These are phyloP conservation scores for Paracentrotus lividus DNA, from an alignment of 53 echinoderm and acorn worm species.

Conservation along the genomic window DNA sequence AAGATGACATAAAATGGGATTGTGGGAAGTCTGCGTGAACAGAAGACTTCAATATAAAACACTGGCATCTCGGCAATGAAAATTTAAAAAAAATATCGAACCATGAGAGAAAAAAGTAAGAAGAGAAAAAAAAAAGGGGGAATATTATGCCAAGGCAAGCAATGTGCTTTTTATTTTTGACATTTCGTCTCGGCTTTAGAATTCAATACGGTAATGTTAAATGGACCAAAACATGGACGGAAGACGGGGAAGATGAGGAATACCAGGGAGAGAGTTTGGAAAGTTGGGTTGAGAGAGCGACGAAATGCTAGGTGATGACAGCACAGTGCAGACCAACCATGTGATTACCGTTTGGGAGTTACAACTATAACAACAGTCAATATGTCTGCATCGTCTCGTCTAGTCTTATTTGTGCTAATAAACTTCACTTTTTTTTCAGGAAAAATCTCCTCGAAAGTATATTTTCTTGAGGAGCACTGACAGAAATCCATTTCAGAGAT, in stretches of 20 bases:
- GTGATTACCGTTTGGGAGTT: slow-evolving; percentile 34
- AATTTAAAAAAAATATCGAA: neutral
- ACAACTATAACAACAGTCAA: slow-evolving; percentile 17
- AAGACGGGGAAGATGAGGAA: neutral
- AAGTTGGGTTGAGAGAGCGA: slow-evolving; percentile 46
- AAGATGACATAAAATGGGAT: neutral
- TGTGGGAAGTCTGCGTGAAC: neutral
- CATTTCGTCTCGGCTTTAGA: neutral
- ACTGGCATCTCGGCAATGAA: neutral
- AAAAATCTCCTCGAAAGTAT: neutral
- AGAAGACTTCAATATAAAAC: neutral
- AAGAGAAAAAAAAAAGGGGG: neutral
- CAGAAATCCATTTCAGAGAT: neutral
- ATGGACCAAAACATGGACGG: slow-evolving; percentile 24
- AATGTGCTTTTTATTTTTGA: neutral
- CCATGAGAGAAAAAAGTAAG: too few relatives aligned
- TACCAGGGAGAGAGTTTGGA: neutral
- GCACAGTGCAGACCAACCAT: neutral
- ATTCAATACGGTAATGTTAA: neutral
- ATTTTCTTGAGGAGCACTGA: neutral
- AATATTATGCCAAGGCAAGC: neutral
- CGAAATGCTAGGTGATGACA: neutral
- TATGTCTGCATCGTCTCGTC: slow-evolving; percentile 4
- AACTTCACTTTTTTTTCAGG: neutral
- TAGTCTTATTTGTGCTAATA: neutral